Evolutionary conservation across 1,140 invertebrate species (phyloP).

Genomic region (Planococcus citri): DNA sequence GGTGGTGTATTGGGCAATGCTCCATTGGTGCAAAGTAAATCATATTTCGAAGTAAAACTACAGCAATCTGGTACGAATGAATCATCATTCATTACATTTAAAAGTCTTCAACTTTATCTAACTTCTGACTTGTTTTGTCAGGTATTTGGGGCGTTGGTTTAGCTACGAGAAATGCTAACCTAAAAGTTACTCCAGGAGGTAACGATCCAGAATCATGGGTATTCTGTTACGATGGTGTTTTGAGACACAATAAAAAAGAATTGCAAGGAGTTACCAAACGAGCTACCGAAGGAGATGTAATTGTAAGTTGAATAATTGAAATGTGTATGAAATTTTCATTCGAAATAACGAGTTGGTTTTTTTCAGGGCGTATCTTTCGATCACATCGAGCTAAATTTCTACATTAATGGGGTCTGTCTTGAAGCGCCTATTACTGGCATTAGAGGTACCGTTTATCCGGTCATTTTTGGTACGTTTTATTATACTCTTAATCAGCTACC

Average conservation of each 20-base stretch:
- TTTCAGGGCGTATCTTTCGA: conserved; percentile 81
- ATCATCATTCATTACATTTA: neutral
- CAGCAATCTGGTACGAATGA: conserved; percentile 72
- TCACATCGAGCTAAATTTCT: conserved; percentile 94
- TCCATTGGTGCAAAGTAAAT: conserved; percentile 91
- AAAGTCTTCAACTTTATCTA: neutral
- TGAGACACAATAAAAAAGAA: conserved; percentile 71
- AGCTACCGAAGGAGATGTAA: conserved; percentile 84
- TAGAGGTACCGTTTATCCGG: conserved; percentile 82
- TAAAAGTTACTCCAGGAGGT: conserved; percentile 73
- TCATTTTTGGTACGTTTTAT: conserved; percentile 69
- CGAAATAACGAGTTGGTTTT: conserved; percentile 24
- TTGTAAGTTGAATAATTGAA: conserved; percentile 47
- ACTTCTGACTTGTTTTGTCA: conserved; percentile 29
- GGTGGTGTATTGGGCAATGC: conserved; percentile 87
- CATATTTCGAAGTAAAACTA: conserved; percentile 97
- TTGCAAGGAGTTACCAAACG: conserved; percentile 51
- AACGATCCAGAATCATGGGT: conserved; percentile 86
- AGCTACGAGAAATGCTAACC: conserved; percentile 71
- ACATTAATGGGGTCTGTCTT: conserved; percentile 78
- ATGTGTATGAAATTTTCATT: conserved; percentile 13
- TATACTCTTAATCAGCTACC: neutral
- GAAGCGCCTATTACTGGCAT: conserved; percentile 76
- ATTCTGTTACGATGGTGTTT: conserved; percentile 72
- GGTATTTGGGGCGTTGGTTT: conserved; percentile 86